Conservation (phyloP, 2,797 vertebrate species). For the Lacerta viridis region DNA sequence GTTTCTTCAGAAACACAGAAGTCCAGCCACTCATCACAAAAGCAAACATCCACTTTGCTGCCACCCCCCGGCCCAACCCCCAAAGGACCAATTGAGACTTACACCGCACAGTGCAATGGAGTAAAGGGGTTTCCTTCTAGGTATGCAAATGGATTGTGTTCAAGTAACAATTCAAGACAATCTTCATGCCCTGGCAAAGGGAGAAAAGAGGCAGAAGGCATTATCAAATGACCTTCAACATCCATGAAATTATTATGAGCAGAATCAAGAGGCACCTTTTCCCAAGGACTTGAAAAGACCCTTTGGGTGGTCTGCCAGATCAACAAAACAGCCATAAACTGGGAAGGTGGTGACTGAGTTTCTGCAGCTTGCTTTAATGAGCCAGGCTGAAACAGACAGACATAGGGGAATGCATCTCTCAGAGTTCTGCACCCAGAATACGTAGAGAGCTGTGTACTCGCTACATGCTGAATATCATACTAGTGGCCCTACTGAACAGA, state of each 20-base stretch:
- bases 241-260: background rate
- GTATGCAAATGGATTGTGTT: slow-evolving; percentile 94
- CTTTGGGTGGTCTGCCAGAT: background rate
- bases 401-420: background rate
- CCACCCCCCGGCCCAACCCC: background rate
- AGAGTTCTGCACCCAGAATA: background rate
- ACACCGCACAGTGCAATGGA: slow-evolving; percentile 99
- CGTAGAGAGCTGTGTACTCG: too few relatives aligned
- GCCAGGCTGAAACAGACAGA: background rate
- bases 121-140: slow-evolving; percentile 97
- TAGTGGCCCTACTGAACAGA: background rate
- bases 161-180: slow-evolving; percentile 99
- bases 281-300: background rate
- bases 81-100: slow-evolving; percentile 75
- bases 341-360: background rate
- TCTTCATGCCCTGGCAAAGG: slow-evolving; percentile 91
- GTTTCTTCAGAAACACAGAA: background rate
- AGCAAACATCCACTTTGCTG: background rate
- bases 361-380: background rate
- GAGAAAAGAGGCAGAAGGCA: slow-evolving; percentile 41
- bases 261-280: background rate
- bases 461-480: too few relatives aligned
- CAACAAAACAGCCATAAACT: background rate
- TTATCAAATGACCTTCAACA: background rate
- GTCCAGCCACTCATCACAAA: background rate